Evolutionary conservation across 35 echinoderm and acorn worm genomes (phyloP), one percentile per base, ranked within the genome.

Genomic region (Acanthaster planci): DNA sequence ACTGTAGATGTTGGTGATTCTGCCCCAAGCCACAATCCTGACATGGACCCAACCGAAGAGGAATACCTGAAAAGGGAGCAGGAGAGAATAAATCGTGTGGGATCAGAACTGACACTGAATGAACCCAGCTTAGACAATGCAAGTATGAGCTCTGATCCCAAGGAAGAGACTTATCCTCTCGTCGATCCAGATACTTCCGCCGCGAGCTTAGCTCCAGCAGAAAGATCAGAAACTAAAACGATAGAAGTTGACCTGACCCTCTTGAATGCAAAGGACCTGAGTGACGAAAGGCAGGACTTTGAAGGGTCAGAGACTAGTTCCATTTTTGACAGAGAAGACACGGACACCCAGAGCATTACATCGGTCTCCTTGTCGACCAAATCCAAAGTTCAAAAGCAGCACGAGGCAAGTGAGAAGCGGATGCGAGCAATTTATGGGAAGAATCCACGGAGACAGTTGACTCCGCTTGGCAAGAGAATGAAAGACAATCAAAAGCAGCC

Each of bases 261-360:
- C 12, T 68, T 68, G 23, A 27, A 68, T 68, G 60, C 60, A 68
- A 47, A 47, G 42, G 42, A 47, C 42, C 42, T 12, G 42, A 47
- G 4, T 47, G 42, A 47, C 4, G 42, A 47, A 47, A 47, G 12
- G 12, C 42, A 47, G 42, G 60, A 68, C 34, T 26, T 68, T 7
- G 60, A 30, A 68, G 60, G 60, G 12, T 68, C 60, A 34, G 60
- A 68, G 60, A 68, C 60, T 5, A 68, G 60, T 15, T 68, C 60
- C 34, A 34, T 68, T 26, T 68, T 68, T 1, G 60, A 68, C 60
- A 68, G 23, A 35, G 60, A 68, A 4, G 60, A 68, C 6, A 27
- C 60, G 5, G 60, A 68, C 23, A 68, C 23, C 23, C 60, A 68
- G 60, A 68, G 14, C 23, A 31, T 34, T 68, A 10, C 34, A 12